These are phyloP conservation scores for Notothenia rossii DNA, from an alignment of 2,113 vertebrate species.

Conservation along the genomic window DNA sequence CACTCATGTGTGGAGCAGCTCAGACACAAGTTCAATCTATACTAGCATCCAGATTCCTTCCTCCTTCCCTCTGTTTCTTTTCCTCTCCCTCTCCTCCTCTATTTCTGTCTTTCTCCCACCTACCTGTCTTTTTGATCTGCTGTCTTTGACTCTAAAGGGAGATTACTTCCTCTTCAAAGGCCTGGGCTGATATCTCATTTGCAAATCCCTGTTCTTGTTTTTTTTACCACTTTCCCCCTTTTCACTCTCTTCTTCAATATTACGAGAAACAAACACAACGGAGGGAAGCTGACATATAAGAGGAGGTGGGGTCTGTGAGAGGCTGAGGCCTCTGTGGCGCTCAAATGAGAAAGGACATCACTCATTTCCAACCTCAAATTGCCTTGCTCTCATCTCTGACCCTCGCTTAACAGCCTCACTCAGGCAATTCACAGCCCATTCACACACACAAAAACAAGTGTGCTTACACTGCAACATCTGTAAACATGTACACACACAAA, in stretches of 20 bases:
- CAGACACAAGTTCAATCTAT: slow-evolving; percentile 37
- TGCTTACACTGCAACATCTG: slow-evolving; percentile 53
- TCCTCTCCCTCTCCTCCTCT: background rate
- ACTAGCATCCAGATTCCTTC: slow-evolving; percentile 4
- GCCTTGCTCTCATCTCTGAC: slow-evolving; percentile 86
- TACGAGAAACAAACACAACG: slow-evolving; percentile 47
- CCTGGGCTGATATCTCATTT: slow-evolving; percentile 67
- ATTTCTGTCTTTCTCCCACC: background rate
- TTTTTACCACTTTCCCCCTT: slow-evolving; percentile 27
- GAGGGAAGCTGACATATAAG: slow-evolving; percentile 59
- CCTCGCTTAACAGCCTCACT: slow-evolving; percentile 79
- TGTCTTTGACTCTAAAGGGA: slow-evolving; percentile 42
- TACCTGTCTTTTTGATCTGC: slow-evolving; percentile 30
- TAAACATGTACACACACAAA: slow-evolving; percentile 14
- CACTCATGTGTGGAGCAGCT: slow-evolving; percentile 66
- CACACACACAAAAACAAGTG: slow-evolving; percentile 42
- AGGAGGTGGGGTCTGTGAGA: slow-evolving; percentile 61
- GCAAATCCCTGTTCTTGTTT: slow-evolving; percentile 47
- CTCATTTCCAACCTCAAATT: slow-evolving; percentile 88
- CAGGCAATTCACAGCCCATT: slow-evolving; percentile 50
- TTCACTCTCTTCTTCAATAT: background rate
- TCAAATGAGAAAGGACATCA: slow-evolving; percentile 85
- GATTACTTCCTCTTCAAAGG: slow-evolving; percentile 53
- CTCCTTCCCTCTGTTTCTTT: slow-evolving; percentile 8
- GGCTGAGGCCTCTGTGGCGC: slow-evolving; percentile 63